phyloP scores from a whole-genome alignment of 2,888 invertebrate genomes.

The Panopea generosa region DNA sequence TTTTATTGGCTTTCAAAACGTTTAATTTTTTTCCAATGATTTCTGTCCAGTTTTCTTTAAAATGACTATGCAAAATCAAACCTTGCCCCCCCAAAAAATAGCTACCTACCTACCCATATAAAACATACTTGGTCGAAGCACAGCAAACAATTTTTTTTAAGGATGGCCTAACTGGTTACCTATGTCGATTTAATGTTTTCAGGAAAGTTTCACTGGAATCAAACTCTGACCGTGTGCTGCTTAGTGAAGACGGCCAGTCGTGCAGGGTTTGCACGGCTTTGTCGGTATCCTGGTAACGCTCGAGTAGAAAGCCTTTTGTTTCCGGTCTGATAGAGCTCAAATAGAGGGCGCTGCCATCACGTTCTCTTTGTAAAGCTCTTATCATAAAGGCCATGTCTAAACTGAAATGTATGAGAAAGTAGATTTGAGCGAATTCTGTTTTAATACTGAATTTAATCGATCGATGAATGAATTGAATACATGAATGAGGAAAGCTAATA shows the following conservation, averaged over 20 bases:
- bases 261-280: conserved; percentile 70
- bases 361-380: conserved; percentile 75
- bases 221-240: conserved; percentile 60
- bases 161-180: conserved; percentile 44
- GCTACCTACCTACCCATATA: no score
- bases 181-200: conserved; percentile 74
- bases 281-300: conserved; percentile 75
- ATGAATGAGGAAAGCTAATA: no score
- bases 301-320: conserved; percentile 72
- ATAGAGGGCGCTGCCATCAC: conserved; percentile 79
- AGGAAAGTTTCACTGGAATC: conserved; percentile 71
- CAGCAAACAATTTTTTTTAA: no score
- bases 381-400: conserved; percentile 70
- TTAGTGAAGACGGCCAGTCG: conserved; percentile 70
- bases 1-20: no score
- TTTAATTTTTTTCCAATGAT: no score
- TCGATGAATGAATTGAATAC: no score
- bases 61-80: no score
- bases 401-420: conserved; percentile 43
- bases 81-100: no score
- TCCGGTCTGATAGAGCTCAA: conserved; percentile 73
- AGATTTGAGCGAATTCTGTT: background rate
- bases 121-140: no score
- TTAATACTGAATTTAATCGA: no score
- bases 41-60: no score